phyloP scores from a whole-genome alignment of 1,140 invertebrate species.

The Penaeus indicus region DNA sequence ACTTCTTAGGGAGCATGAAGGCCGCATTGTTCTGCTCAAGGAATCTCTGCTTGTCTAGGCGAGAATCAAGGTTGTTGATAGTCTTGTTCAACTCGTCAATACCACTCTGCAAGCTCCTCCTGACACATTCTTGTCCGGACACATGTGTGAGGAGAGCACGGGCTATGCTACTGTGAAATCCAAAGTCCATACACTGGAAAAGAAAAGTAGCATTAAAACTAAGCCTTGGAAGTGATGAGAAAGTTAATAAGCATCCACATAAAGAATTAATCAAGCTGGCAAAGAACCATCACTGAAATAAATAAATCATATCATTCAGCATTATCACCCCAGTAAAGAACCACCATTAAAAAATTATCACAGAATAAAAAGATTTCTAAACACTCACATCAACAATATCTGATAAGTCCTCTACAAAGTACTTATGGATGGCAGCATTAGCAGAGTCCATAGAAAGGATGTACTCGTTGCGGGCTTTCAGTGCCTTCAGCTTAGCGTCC shows the following conservation, averaged over 20 bases:
- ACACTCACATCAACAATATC: constrained; percentile 92
- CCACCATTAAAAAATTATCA: background rate
- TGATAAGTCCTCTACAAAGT: constrained; percentile 95
- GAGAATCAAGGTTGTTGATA: constrained; percentile 85
- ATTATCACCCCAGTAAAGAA: background rate
- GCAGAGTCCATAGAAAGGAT: constrained; percentile 93
- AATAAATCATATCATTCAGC: background rate
- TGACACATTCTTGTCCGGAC: constrained; percentile 84
- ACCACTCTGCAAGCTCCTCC: constrained; percentile 80
- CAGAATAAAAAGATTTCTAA: background rate
- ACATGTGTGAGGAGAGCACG: constrained; percentile 85
- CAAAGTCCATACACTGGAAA: constrained; percentile 87
- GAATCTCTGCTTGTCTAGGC: constrained; percentile 91
- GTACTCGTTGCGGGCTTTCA: constrained; percentile 96
- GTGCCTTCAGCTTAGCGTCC: constrained; percentile 89
- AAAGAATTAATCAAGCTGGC: background rate
- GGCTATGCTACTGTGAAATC: constrained; percentile 88
- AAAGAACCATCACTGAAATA: too few relatives aligned
- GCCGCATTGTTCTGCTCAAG: constrained; percentile 88
- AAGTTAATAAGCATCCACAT: background rate
- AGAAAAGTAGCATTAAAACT: constrained; percentile 39
- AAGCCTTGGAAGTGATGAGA: constrained; percentile 30
- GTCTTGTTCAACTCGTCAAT: constrained; percentile 80
- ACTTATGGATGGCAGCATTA: constrained; percentile 96
- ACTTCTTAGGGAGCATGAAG: constrained; percentile 94